Evolutionary conservation across 2,797 vertebrate genomes (phyloP), one percentile per base, ranked within the genome.

Genomic region (Catamblyrhynchus diadema): DNA sequence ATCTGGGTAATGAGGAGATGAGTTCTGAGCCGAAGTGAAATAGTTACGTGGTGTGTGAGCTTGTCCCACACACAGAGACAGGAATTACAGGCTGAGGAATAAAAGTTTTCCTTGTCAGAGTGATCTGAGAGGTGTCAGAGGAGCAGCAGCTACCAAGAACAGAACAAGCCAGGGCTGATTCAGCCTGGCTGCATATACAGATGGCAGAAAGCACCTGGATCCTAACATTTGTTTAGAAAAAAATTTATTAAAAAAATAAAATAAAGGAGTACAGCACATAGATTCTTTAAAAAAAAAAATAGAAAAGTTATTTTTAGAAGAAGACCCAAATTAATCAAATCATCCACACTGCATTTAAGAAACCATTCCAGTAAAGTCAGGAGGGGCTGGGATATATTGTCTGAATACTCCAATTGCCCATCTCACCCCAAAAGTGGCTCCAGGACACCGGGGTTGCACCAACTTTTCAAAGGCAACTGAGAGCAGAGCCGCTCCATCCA

Each of bases 51-150:
- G 78, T 92, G 35, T 66, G 77, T 61, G 60, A 96, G 86, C 94
- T 91, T 93, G 94, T 91, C 97, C 95, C 95, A 88, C 96, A 96
- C 96, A 94, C 93, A 67, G 94, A 94, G 93, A 78, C 62, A 83
- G 91, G 94, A 95, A 95, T 96, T 96, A 95, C 77, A 92, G 60
- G 89, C 91, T 73, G 54, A 71, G 73, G 84, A 96, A 93, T 96
- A 72, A 86, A 96, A 95, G 69, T 94, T 88, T 84, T 81, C 66
- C 89, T 83, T 93, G 95, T 93, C 92, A 69, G 57, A 47, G 82
- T 91, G 87, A 96, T 92, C 93, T 82, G 84, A 91, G 86, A 91
- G 72, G 47, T 94, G 81, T 92, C 95, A 86, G 77, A 92, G 77
- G 71, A 94, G 72, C 78, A 90, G 81, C 89, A 93, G 73, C 83